These are phyloP conservation scores for Virgularia gustaviana DNA, from an alignment of 92 coral and sea anemone species.

Conservation along the genomic window DNA sequence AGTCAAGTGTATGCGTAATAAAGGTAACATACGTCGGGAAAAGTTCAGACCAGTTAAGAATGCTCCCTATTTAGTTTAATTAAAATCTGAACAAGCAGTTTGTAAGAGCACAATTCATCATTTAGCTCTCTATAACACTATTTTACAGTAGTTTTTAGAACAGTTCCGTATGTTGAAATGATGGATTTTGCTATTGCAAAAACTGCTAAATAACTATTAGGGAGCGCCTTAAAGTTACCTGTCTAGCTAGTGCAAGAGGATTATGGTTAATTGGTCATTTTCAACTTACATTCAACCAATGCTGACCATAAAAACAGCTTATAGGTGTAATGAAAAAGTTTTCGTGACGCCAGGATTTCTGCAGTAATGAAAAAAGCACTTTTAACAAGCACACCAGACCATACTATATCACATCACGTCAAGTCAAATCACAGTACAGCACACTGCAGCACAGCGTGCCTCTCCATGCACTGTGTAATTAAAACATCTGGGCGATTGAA, in stretches of 20 bases:
- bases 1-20: no score
- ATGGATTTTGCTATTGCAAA: not conserved
- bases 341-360: constrained; percentile 67
- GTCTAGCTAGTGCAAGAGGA: no score
- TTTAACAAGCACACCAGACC: not conserved
- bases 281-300: constrained; percentile 67
- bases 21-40: no score
- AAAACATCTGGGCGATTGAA: not conserved
- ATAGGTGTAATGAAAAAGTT: constrained; percentile 86
- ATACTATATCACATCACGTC: not conserved
- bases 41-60: no score
- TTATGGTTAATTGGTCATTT: not conserved
- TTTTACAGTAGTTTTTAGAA: no score
- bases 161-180: not conserved
- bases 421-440: not conserved
- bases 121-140: no score
- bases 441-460: no score
- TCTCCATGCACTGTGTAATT: no score
- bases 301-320: constrained; percentile 71
- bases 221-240: no score
- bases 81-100: no score
- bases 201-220: not conserved
- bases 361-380: constrained; percentile 20
- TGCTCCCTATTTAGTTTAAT: no score
- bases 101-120: no score